Evolutionary conservation across 1,140 invertebrate species (phyloP).

Genomic region (Antheraea mylitta): DNA sequence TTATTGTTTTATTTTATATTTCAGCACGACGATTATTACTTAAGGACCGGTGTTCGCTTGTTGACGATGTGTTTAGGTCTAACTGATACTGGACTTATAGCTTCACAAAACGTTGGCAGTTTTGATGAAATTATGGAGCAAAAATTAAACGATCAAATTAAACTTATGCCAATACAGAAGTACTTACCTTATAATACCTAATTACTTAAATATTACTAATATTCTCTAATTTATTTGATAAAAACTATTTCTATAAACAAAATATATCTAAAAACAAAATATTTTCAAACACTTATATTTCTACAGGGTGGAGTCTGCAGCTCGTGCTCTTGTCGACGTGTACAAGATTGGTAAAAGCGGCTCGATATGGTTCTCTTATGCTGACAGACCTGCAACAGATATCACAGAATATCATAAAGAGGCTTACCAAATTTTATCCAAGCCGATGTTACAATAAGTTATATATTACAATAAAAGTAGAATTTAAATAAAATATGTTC

Average conservation of each 20-base stretch:
- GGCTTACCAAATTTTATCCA: no score
- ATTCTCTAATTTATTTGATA: no score
- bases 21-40: no score
- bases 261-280: no score
- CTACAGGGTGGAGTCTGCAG: slow-evolving; percentile 30
- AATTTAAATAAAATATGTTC: no score
- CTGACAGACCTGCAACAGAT: slow-evolving; percentile 23
- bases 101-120: neutral
- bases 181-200: no score
- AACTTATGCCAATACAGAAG: neutral
- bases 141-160: no score
- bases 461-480: no score
- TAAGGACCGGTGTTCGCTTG: slow-evolving; percentile 22
- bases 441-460: no score
- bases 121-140: slow-evolving; percentile 6
- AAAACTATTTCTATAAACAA: no score
- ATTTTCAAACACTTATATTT: neutral
- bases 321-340: slow-evolving; percentile 20
- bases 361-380: slow-evolving; percentile 22
- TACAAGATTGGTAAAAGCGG: slow-evolving; percentile 27
- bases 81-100: slow-evolving; percentile 21
- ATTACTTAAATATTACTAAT: no score
- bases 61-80: slow-evolving; percentile 23
- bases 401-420: slow-evolving; percentile 19
- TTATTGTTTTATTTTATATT: no score